Evolutionary conservation across 2,888 invertebrate species (phyloP).

Genomic region (Luffia ferchaultella): DNA sequence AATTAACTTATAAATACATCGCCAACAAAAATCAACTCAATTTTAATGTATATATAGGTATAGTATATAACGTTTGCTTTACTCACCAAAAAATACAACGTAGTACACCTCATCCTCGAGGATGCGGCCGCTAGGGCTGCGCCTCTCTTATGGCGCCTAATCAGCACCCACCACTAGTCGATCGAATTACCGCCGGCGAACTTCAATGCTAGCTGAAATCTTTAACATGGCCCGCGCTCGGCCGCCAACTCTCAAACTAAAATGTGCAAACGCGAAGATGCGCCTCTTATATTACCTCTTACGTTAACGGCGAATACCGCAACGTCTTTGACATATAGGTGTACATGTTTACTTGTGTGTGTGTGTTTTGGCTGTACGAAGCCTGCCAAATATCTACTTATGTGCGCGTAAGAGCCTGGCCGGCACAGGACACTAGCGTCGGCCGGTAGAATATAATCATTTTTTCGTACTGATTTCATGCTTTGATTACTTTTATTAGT

Average conservation of each 20-base stretch:
- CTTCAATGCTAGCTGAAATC: constrained; percentile 31
- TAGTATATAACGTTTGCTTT: no score
- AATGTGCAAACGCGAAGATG: constrained; percentile 63
- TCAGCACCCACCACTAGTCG: constrained; percentile 8
- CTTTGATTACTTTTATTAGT: no score
- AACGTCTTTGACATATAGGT: constrained; percentile 54
- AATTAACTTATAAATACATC: no score
- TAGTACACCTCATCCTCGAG: constrained; percentile 53
- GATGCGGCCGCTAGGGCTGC: constrained; percentile 35
- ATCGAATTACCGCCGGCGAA: not conserved
- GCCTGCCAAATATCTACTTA: constrained; percentile 26
- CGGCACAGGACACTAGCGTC: not conserved
- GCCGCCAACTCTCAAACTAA: constrained; percentile 58
- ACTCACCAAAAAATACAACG: constrained; percentile 52
- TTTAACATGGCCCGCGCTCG: constrained; percentile 54
- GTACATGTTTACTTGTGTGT: constrained; percentile 29
- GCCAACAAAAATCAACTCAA: no score
- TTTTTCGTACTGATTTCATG: no score
- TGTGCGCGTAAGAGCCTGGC: constrained; percentile 25
- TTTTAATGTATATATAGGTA: no score
- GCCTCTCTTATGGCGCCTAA: constrained; percentile 23
- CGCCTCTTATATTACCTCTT: constrained; percentile 65
- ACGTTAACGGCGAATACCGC: constrained; percentile 59
- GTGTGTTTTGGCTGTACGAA: constrained; percentile 39
- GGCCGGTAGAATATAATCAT: no score